Conservation (phyloP, 1,140 invertebrate genomes). For the Steinernema feltiae region DNA sequence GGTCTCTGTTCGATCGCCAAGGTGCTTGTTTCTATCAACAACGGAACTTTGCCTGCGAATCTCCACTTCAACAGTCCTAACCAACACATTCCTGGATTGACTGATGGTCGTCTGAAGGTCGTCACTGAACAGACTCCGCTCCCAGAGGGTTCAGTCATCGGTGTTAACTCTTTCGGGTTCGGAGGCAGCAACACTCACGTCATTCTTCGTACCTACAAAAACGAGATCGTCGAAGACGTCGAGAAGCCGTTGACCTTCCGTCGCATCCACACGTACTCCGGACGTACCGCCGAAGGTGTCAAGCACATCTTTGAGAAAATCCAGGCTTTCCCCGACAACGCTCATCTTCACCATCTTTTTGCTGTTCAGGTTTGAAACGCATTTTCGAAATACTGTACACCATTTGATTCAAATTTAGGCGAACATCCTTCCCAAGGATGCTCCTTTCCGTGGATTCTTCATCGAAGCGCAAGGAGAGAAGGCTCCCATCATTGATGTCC, state of each 20-base stretch:
- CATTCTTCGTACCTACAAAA: conserved; percentile 63
- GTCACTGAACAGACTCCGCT: conserved; percentile 73
- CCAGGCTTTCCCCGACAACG: conserved; percentile 56
- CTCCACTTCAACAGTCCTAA: conserved; percentile 82
- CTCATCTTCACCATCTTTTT: conserved; percentile 48
- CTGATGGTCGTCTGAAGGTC: conserved; percentile 78
- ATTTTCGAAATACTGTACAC: conserved; percentile 25
- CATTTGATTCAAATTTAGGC: conserved; percentile 29
- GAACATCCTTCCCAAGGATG: conserved; percentile 54
- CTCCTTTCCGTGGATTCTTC: conserved; percentile 49
- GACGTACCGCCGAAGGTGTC: conserved; percentile 76
- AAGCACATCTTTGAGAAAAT: conserved; percentile 66
- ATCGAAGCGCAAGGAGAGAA: conserved; percentile 54
- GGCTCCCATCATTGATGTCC: conserved; percentile 59
- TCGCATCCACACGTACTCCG: conserved; percentile 72
- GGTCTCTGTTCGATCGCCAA: conserved; percentile 64
- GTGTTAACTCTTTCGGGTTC: conserved; percentile 91
- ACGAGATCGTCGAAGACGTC: conserved; percentile 40
- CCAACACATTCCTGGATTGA: conserved; percentile 76
- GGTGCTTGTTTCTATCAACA: conserved; percentile 76
- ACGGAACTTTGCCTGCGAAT: conserved; percentile 77
- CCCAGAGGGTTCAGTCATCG: conserved; percentile 73
- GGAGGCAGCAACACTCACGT: conserved; percentile 91
- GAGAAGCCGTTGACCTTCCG: conserved; percentile 60
- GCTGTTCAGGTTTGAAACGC: conserved; percentile 31